These are phyloP conservation scores for Brevimyrus niger DNA, from an alignment of 2,113 vertebrate genomes.

Conservation along the genomic window DNA sequence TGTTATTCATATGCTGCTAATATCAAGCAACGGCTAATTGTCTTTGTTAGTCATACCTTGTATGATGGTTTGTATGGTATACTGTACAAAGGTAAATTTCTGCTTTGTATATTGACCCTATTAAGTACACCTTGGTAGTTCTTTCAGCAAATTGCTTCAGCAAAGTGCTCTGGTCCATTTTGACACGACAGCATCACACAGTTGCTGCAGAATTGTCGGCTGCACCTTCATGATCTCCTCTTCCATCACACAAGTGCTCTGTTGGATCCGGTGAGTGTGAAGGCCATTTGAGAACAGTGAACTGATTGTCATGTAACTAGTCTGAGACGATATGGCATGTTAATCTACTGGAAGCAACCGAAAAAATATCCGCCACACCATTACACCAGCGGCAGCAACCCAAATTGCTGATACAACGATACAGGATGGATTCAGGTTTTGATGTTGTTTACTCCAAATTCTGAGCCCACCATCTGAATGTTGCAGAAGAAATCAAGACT, in stretches of 20 bases:
- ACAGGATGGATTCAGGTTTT: neutral
- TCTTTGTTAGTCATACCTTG: neutral
- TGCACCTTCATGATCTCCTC: neutral
- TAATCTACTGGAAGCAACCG: neutral
- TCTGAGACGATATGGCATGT: neutral
- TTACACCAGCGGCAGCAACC: neutral
- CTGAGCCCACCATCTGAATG: neutral
- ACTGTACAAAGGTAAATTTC: neutral
- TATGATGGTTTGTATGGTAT: neutral
- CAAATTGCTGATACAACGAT: neutral
- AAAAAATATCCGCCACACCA: neutral
- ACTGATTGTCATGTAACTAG: neutral
- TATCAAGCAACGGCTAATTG: neutral
- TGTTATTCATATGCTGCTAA: neutral
- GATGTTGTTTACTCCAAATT: neutral
- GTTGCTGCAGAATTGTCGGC: neutral
- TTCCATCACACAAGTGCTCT: neutral
- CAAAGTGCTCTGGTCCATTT: neutral
- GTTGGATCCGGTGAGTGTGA: neutral
- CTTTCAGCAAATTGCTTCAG: no score
- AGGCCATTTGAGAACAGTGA: neutral
- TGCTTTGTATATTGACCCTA: neutral
- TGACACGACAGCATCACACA: neutral
- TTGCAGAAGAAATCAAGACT: neutral
- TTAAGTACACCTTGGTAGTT: neutral